Base-by-base conservation (phyloP, 1,140 invertebrate genomes). In the Drosophila nasuta region DNA sequence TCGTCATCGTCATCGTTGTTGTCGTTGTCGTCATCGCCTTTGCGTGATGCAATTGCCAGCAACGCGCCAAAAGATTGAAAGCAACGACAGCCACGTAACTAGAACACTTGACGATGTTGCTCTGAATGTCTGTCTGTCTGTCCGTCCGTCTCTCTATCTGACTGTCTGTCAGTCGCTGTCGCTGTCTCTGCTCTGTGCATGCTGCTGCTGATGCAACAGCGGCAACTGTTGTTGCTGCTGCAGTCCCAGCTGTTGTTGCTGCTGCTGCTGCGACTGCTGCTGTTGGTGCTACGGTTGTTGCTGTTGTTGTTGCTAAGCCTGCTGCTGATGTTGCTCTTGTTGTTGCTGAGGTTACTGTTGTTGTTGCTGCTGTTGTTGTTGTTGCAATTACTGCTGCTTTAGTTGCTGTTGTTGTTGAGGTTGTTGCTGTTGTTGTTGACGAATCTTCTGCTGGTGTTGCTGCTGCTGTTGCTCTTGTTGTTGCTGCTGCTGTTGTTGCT, bases 21-120 rank as follows among this genome's bases (percentile, higher is more conserved):
- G 33, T 46, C 15, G 33, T 43, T 28, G 52, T 56, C 35, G 60
- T 43, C 52, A 49, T 73, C 70, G 54, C 76, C 79, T 78, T 88
- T 79, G 85, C 85, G 85, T 88, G 85, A 89, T 89, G 85, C 85
- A 89, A 88, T 88, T 87, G 85, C 83, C 71, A 87, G 80, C 82
- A 72, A 72, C 64, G 78, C 86, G 85, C 85, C 85, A 88, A 88
- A 85, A 88, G 85, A 88, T 88, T 88, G 85, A 88, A 88, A 79
- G 85, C 85, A 89, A 81, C 71, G 70, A 83, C 85, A 79, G 88
- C 85, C 86, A 89, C 85, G 86, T 89, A 89, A 89, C 85, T 89
- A 89, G 85, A 89, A 89, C 85, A 89, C 85, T 89, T 89, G 85
- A 89, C 75, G 85, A 79, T 81, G 81, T 43, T 77, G 54, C 43